Evolutionary conservation across 2,113 vertebrate genomes (phyloP), one percentile per base, ranked within the genome.

Genomic region (Otus sunia): DNA sequence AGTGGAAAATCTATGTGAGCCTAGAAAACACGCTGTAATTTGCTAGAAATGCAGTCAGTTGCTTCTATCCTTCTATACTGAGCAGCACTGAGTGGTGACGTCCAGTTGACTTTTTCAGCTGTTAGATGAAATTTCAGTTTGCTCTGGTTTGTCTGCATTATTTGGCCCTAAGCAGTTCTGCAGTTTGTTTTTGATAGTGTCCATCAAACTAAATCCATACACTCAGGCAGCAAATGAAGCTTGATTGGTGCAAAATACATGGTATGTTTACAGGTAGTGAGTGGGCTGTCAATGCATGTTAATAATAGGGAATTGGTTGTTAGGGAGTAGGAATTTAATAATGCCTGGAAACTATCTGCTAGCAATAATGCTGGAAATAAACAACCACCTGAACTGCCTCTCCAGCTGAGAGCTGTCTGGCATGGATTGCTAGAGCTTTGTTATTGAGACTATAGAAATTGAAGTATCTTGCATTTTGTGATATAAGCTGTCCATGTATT

Each of bases 291-390:
- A 86, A 69, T 95, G 90, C 78, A 86, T 80, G 74, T 96, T 96
- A 92, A 88, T 94, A 94, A 88, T 68, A 59, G 53, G 71, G 88
- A 88, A 86, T 67, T 86, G 72, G 86, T 96, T 93, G 95, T 96
- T 96, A 96, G 64, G 80, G 86, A 93, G 88, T 47, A 77, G 79
- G 88, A 86, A 96, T 93, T 90, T 88, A 93, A 92, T 93, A 95
- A 93, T 77, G 86, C 72, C 94, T 94, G 78, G 82, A 73, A 90
- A 96, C 59, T 83, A 14, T 77, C 79, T 94, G 47, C 76, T 74
- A 58, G 68, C 49, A 90, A 41, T 62, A 91, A 55, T 56, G 27
- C 79, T 83, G 50, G 75, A 88, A 94, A 86, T 83, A 96, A 95
- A 83, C 88, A 93, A 64, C 50, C 11, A 92, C 90, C 85, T 96